Conservation (phyloP, 1,140 invertebrate species). For the Lepidurus apus region DNA sequence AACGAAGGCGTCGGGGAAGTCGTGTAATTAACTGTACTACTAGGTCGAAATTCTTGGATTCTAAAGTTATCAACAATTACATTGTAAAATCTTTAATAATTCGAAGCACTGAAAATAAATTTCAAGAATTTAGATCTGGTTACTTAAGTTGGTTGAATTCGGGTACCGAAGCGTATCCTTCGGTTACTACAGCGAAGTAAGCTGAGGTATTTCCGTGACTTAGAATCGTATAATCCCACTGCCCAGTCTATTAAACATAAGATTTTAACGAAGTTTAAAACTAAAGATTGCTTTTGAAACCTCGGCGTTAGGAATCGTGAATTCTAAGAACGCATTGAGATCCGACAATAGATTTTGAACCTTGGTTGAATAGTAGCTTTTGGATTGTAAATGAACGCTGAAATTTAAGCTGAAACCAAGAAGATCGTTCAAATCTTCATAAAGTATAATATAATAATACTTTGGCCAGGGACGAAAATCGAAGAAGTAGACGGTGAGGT, state of each 20-base stretch:
- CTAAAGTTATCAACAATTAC: not conserved
- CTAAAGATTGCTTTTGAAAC: not conserved
- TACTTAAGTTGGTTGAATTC: not conserved
- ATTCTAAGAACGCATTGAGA: not conserved
- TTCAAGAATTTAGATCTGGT: not conserved
- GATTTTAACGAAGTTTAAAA: not conserved
- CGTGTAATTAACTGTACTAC: not conserved
- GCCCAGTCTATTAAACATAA: not conserved
- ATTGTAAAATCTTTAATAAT: too few species aligned
- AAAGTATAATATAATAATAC: not conserved
- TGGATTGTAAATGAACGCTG: not conserved
- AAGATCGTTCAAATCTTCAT: not conserved
- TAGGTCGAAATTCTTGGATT: not conserved
- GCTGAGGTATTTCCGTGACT: not conserved
- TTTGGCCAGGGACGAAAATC: not conserved
- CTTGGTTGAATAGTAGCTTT: not conserved
- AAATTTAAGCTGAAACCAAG: not conserved
- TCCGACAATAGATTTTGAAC: not conserved
- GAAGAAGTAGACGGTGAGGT: not conserved
- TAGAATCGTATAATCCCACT: not conserved
- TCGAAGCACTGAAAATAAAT: not conserved
- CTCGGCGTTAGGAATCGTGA: not conserved
- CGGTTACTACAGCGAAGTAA: not conserved
- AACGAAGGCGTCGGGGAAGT: not conserved
- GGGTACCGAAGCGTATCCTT: not conserved